These are phyloP conservation scores for Erpobdella octoculata DNA, from an alignment of 2,888 invertebrate species.

Conservation along the genomic window DNA sequence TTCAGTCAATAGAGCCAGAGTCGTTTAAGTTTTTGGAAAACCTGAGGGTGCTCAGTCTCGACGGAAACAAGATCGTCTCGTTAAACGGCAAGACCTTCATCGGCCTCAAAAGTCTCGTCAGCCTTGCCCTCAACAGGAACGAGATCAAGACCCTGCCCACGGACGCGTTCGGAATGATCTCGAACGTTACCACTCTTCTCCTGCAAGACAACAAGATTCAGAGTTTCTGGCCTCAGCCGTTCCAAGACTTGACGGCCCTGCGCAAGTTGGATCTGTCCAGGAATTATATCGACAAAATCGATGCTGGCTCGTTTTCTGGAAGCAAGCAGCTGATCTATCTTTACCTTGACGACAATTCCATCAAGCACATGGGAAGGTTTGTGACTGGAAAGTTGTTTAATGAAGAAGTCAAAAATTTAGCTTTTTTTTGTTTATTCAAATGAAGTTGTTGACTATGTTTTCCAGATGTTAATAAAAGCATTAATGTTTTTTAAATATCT, in stretches of 20 bases:
- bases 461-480: too few relatives aligned
- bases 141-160: slow-evolving; percentile 29
- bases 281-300: slow-evolving; percentile 32
- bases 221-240: slow-evolving; percentile 29
- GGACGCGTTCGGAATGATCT: slow-evolving; percentile 30
- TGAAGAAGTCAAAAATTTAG: too few relatives aligned
- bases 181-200: slow-evolving; percentile 30
- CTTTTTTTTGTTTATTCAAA: too few relatives aligned
- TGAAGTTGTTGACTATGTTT: too few relatives aligned
- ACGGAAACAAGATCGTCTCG: slow-evolving; percentile 33
- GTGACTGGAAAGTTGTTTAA: too few relatives aligned
- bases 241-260: slow-evolving; percentile 28
- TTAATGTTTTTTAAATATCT: too few relatives aligned
- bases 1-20: slow-evolving; percentile 25
- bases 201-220: slow-evolving; percentile 35
- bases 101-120: slow-evolving; percentile 32
- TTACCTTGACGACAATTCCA: slow-evolving; percentile 34
- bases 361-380: slow-evolving; percentile 28
- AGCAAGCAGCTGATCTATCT: slow-evolving; percentile 32
- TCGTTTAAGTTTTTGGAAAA: slow-evolving; percentile 31
- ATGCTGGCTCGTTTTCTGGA: slow-evolving; percentile 24
- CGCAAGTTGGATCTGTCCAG: slow-evolving; percentile 33
- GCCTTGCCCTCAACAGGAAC: slow-evolving; percentile 35
- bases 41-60: slow-evolving; percentile 37
- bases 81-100: slow-evolving; percentile 31